Percentiles rank a stretch among this genome's conserved stretches.
Conservation (phyloP, 2,888 invertebrate genomes). For the Rotaria sp. region DNA sequence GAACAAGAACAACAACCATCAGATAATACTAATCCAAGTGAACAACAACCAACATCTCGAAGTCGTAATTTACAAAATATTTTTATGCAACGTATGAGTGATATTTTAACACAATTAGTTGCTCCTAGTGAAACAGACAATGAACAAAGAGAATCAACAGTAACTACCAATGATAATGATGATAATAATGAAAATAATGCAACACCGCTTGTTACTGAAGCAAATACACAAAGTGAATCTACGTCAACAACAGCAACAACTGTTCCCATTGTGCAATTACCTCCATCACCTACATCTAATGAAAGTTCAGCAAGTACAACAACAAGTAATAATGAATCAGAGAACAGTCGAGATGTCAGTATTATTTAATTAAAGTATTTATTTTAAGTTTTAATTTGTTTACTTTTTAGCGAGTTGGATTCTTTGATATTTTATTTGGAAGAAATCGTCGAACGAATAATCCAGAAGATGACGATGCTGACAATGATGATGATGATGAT, state of each 20-base stretch:
- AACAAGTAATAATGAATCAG: neutral
- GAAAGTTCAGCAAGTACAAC: neutral
- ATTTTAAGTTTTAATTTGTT: neutral
- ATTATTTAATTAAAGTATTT: neutral
- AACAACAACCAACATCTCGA: neutral
- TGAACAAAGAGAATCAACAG: neutral
- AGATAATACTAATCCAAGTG: neutral
- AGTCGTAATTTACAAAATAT: conserved; percentile 11
- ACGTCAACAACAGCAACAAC: neutral
- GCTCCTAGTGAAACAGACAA: neutral
- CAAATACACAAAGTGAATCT: neutral
- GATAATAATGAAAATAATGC: neutral
- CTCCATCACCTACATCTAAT: neutral
- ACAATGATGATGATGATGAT: neutral
- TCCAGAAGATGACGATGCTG: neutral
- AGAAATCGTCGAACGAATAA: neutral
- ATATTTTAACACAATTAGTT: conserved; percentile 23
- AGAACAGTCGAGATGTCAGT: neutral
- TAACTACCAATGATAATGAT: neutral
- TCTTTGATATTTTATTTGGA: neutral
- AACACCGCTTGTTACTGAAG: neutral
- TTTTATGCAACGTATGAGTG: conserved; percentile 26
- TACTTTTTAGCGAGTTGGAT: neutral
- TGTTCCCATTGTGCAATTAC: neutral
- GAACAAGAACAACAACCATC: neutral